These are phyloP conservation scores for Alectoris magna DNA, from an alignment of 2,797 vertebrate genomes.

Conservation along the genomic window DNA sequence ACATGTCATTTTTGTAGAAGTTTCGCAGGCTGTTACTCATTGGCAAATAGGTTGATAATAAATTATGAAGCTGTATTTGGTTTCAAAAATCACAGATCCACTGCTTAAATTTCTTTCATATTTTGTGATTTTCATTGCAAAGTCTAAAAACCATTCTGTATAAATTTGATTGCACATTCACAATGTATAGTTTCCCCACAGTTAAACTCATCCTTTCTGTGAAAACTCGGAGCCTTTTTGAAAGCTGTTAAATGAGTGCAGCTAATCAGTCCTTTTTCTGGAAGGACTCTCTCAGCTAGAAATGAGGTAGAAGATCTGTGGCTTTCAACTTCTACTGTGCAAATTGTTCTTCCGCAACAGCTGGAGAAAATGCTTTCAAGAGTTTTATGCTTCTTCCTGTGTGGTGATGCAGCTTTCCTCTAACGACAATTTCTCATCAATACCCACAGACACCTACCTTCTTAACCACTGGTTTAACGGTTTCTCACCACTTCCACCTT, in stretches of 20 bases:
- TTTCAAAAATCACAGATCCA: neutral
- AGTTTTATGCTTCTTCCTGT: slow-evolving; percentile 80
- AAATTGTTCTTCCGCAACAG: slow-evolving; percentile 75
- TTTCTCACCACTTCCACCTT: slow-evolving; percentile 94
- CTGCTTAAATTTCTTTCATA: neutral
- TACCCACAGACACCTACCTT: slow-evolving; percentile 90
- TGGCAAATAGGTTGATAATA: neutral
- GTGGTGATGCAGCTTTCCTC: slow-evolving; percentile 76
- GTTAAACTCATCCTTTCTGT: neutral
- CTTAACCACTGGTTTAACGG: slow-evolving; percentile 92
- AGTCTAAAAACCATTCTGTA: neutral
- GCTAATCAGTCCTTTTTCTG: slow-evolving; percentile 33
- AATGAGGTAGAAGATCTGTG: slow-evolving; percentile 49
- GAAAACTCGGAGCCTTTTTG: neutral
- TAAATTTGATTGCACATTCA: neutral
- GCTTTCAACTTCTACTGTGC: slow-evolving; percentile 69
- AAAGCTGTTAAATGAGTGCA: slow-evolving; percentile 4
- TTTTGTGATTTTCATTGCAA: neutral
- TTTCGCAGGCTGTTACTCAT: neutral
- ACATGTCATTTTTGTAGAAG: neutral
- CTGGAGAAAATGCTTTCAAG: slow-evolving; percentile 81
- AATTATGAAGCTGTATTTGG: neutral
- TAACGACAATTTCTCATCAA: slow-evolving; percentile 94
- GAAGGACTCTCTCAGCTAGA: slow-evolving; percentile 30
- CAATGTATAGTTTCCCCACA: slow-evolving; percentile 30